These are phyloP conservation scores for Diplazon laetatorius DNA, from an alignment of 2,888 invertebrate species.

Conservation along the genomic window DNA sequence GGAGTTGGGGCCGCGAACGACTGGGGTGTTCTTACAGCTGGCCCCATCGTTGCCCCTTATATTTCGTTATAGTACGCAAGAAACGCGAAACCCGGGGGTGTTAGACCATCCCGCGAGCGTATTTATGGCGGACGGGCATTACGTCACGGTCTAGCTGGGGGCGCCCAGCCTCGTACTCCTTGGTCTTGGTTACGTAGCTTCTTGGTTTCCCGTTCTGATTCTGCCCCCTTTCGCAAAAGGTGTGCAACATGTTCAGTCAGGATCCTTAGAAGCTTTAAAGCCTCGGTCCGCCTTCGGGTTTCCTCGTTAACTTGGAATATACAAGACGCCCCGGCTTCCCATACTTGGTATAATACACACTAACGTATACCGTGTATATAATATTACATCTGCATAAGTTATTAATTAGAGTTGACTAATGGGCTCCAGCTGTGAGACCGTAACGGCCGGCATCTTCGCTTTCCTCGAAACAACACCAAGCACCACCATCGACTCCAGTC, in stretches of 20 bases:
- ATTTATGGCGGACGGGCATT: conserved; percentile 67
- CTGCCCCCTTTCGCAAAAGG: conserved; percentile 52
- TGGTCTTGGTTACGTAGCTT: conserved; percentile 16
- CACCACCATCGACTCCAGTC: conserved; percentile 19
- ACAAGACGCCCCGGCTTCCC: conserved; percentile 38
- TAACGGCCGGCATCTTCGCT: conserved; percentile 56
- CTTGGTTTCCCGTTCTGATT: conserved; percentile 64
- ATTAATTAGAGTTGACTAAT: conserved; percentile 82
- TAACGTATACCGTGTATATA: conserved; percentile 38
- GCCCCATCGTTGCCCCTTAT: conserved; percentile 67
- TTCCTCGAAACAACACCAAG: conserved; percentile 43
- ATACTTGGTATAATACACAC: conserved; percentile 33
- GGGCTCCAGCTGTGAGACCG: conserved; percentile 80
- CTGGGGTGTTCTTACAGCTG: conserved; percentile 64
- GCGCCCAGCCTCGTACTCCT: conserved; percentile 47
- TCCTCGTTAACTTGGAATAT: conserved; percentile 63
- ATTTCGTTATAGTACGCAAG: conserved; percentile 59
- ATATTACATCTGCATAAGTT: conserved; percentile 75
- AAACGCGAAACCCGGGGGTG: conserved; percentile 61
- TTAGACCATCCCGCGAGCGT: conserved; percentile 64
- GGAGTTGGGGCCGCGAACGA: conserved; percentile 33
- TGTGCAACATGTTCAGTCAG: conserved; percentile 59
- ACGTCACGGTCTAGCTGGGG: conserved; percentile 58
- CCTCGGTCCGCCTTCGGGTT: conserved; percentile 63
- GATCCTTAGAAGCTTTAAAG: conserved; percentile 65